Percentiles rank a stretch among this genome's conserved stretches.
Conservation (phyloP, 1,140 invertebrate genomes). For the Caenorhabditis latens region DNA sequence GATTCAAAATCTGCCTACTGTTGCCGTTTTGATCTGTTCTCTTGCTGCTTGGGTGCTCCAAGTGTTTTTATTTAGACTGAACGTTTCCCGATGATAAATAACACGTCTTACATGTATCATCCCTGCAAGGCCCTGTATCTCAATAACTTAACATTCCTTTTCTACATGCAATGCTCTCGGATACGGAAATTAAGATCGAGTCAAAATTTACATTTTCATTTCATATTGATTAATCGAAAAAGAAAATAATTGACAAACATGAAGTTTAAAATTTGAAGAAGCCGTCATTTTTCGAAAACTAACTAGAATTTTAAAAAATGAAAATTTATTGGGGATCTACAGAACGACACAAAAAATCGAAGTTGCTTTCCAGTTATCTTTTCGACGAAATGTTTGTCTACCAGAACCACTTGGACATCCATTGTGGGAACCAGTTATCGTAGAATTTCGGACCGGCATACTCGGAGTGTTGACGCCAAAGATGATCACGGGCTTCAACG, state of each 20-base stretch:
- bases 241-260: conserved; percentile 33
- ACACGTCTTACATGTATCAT: no score
- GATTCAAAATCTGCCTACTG: no score
- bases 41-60: no score
- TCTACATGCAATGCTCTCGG: no score
- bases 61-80: no score
- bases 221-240: conserved; percentile 11
- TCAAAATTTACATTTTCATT: conserved; percentile 31
- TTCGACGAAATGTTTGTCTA: conserved; percentile 16
- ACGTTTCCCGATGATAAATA: no score
- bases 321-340: conserved; percentile 18
- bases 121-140: no score
- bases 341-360: conserved; percentile 12
- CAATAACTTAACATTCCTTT: no score
- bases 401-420: conserved; percentile 61
- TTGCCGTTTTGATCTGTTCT: no score
- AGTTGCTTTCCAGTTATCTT: background rate
- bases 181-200: background rate
- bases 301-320: background rate
- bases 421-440: conserved; percentile 71
- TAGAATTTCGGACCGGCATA: conserved; percentile 73
- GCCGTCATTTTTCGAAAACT: conserved; percentile 28
- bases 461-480: conserved; percentile 71
- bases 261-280: background rate
- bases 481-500: conserved; percentile 52